phyloP scores from a whole-genome alignment of 2,888 invertebrate species.

The Anthrax anthrax region DNA sequence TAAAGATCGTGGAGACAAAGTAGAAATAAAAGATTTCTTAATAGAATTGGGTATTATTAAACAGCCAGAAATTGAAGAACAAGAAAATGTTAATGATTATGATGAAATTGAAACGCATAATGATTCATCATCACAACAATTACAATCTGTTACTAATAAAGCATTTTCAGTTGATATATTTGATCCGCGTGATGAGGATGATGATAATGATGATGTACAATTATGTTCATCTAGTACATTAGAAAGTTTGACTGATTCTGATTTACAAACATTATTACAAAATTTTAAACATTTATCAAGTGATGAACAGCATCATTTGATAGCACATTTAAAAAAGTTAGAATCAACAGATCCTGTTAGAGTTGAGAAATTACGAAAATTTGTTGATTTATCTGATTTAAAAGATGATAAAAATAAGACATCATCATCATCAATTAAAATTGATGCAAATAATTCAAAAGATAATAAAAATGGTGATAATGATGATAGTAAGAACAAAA shows the following conservation, averaged over 20 bases:
- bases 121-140: slow-evolving; percentile 20
- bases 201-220: slow-evolving; percentile 14
- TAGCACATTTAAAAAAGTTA: slow-evolving; percentile 65
- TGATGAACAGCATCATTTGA: slow-evolving; percentile 70
- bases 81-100: slow-evolving; percentile 22
- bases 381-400: slow-evolving; percentile 44
- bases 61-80: slow-evolving; percentile 5
- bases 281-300: slow-evolving; percentile 67
- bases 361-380: slow-evolving; percentile 63
- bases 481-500: too few relatives aligned
- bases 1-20: slow-evolving; percentile 20
- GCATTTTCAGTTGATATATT: slow-evolving; percentile 13
- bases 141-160: slow-evolving; percentile 21
- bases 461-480: slow-evolving; percentile 12
- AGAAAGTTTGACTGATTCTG: slow-evolving; percentile 66
- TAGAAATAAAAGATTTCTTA: slow-evolving; percentile 15
- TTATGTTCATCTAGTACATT: slow-evolving; percentile 37
- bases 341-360: slow-evolving; percentile 61
- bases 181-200: not conserved
- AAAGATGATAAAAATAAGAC: slow-evolving; percentile 16
- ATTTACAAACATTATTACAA: slow-evolving; percentile 62
- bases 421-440: slow-evolving; percentile 10
- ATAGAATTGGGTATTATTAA: slow-evolving; percentile 17
- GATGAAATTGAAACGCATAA: slow-evolving; percentile 20
- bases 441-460: slow-evolving; percentile 18